A percentile compares a stretch with the other conserved stretches of the same genome.
Evolutionary conservation across 2,113 vertebrate genomes (phyloP).

Genomic region (Pelecanoides urinatrix): DNA sequence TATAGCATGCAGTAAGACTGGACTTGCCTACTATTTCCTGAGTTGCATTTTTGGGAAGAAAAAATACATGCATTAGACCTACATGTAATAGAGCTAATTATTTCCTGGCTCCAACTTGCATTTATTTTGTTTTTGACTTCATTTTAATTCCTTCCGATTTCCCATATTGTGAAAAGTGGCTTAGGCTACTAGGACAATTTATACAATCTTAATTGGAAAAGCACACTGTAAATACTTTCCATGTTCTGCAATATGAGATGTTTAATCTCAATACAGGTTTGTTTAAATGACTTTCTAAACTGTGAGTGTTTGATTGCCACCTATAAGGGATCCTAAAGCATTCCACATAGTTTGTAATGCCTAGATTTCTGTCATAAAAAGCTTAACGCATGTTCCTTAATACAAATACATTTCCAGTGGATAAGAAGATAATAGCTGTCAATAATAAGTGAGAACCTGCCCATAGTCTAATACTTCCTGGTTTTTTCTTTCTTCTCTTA

Average conservation of each 20-base stretch:
- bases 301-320: not conserved
- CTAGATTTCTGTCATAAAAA: not conserved
- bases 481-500: not conserved
- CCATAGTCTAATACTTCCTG: not conserved
- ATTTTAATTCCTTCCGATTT: not conserved
- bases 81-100: not conserved
- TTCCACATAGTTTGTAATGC: not conserved
- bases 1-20: not conserved
- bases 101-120: not conserved
- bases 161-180: not conserved
- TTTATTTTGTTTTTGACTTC: not conserved
- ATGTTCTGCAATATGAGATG: not conserved
- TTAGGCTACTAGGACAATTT: not conserved
- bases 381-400: not conserved
- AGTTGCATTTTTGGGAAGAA: not conserved
- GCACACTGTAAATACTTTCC: not conserved
- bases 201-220: not conserved
- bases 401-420: not conserved
- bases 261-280: not conserved
- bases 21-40: not conserved
- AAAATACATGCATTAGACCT: not conserved
- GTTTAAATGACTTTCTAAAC: not conserved
- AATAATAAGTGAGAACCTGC: not conserved
- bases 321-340: not conserved
- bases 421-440: not conserved